A percentile compares a stretch with the other conserved stretches of the same genome.
These are phyloP conservation scores for Barnardius zonarius DNA, from an alignment of 2,113 vertebrate genomes.

Conservation along the genomic window DNA sequence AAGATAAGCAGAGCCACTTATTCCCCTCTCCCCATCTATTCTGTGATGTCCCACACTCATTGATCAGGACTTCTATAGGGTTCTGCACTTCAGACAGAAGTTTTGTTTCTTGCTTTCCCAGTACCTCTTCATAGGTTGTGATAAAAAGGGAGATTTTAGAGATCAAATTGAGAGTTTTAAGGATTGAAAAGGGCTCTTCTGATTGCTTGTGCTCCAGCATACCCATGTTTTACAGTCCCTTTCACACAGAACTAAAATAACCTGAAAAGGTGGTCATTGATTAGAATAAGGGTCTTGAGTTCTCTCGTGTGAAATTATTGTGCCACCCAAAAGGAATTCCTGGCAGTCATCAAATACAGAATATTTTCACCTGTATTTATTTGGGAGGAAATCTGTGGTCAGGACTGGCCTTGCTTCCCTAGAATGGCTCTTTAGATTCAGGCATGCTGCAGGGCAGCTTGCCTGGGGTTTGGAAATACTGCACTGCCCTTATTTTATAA, in stretches of 20 bases:
- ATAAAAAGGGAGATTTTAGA: not conserved
- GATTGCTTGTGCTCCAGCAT: not conserved
- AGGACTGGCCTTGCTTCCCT: not conserved
- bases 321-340: not conserved
- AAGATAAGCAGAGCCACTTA: not conserved
- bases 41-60: not conserved
- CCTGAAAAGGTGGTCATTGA: not conserved
- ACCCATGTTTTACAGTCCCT: not conserved
- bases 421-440: slow-evolving; percentile 42
- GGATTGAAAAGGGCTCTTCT: not conserved
- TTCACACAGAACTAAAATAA: not conserved
- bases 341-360: not conserved
- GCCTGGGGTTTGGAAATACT: not conserved
- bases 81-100: not conserved
- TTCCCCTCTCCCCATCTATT: not conserved
- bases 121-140: not conserved
- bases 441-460: not conserved
- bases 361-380: slow-evolving; percentile 25
- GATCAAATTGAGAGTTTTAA: not conserved
- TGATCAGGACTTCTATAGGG: not conserved
- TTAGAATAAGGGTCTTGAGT: not conserved
- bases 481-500: not conserved
- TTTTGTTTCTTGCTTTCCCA: not conserved
- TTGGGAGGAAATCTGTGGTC: slow-evolving; percentile 45
- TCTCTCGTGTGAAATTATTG: slow-evolving; percentile 15